Conservation (phyloP, 1,140 invertebrate species). For the Brachionus sp. region DNA sequence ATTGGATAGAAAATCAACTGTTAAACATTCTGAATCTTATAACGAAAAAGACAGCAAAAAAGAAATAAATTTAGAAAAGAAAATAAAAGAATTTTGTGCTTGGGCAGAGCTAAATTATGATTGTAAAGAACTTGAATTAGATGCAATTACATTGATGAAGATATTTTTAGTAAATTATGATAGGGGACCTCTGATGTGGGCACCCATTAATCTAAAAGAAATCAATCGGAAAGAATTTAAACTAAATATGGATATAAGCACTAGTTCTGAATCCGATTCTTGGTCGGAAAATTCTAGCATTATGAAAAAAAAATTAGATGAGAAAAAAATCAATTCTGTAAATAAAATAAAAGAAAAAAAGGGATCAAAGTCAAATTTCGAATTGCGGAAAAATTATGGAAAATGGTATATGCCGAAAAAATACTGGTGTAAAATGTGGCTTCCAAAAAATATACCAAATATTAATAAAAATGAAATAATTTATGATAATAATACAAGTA, state of each 20-base stretch:
- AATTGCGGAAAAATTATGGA: neutral
- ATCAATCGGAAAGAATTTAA: slow-evolving; percentile 2
- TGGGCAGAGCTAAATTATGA: slow-evolving; percentile 20
- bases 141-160: slow-evolving; percentile 25
- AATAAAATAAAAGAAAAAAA: neutral
- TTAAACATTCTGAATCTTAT: no score
- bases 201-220: slow-evolving; percentile 5
- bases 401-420: slow-evolving; percentile 17
- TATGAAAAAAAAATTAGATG: neutral
- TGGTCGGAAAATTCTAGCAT: neutral
- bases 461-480: neutral
- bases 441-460: neutral
- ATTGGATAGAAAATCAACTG: neutral
- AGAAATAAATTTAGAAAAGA: slow-evolving; percentile 23
- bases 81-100: slow-evolving; percentile 11
- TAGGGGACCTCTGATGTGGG: slow-evolving; percentile 4
- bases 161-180: slow-evolving; percentile 37
- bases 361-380: neutral
- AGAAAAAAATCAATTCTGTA: neutral
- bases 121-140: slow-evolving; percentile 10
- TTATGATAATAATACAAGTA: neutral
- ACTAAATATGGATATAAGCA: neutral
- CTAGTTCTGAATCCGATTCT: neutral
- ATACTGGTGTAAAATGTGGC: neutral
- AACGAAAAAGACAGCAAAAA: neutral